Conservation (phyloP, 64 coral and sea anemone genomes). For the Dendronephthya gigantea region DNA sequence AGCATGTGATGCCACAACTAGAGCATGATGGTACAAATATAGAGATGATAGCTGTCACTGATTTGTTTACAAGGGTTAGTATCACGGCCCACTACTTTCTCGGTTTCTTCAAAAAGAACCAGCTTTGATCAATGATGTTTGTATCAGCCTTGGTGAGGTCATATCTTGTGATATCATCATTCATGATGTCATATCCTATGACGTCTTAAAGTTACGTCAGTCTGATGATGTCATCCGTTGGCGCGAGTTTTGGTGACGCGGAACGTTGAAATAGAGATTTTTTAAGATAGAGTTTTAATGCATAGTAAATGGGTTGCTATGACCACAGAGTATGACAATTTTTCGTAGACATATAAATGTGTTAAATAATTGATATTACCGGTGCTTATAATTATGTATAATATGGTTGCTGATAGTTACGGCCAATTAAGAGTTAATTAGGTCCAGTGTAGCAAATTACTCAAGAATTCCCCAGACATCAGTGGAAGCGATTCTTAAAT, state of each 20-base stretch:
- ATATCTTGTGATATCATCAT: not conserved
- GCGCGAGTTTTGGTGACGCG: not conserved
- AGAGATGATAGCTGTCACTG: not conserved
- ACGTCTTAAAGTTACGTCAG: not conserved
- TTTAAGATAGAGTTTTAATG: not conserved
- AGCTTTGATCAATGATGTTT: not conserved
- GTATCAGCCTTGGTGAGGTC: not conserved
- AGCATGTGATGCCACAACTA: too few species aligned
- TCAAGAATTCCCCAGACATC: not conserved
- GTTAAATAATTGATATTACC: not conserved
- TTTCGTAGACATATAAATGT: not conserved
- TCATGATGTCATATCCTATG: not conserved
- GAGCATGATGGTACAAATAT: not conserved
- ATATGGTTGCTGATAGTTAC: not conserved
- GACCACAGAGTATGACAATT: slow-evolving; percentile 4
- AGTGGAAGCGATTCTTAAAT: too few species aligned
- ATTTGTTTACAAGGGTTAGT: too few species aligned
- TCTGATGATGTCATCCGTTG: too few species aligned
- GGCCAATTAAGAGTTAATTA: not conserved
- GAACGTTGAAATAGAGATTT: not conserved
- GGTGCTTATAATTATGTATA: not conserved
- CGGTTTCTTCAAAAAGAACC: not conserved
- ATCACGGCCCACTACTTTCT: too few species aligned
- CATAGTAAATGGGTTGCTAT: not conserved
- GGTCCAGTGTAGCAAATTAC: not conserved